phyloP scores from a whole-genome alignment of 2,113 vertebrate genomes.

The Pontoporia blainvillei region DNA sequence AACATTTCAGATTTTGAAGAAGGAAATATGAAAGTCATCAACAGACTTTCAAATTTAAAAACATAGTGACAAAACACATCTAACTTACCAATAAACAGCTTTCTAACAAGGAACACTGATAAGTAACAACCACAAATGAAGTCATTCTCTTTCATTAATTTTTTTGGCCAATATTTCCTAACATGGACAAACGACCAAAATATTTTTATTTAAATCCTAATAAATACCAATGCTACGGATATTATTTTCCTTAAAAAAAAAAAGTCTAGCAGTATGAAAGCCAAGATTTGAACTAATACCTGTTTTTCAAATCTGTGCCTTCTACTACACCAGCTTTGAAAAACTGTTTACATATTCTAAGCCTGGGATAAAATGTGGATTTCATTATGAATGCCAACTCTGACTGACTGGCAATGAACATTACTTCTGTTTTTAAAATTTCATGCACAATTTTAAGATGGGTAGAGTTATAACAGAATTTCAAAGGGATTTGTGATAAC shows the following conservation, averaged over 20 bases:
- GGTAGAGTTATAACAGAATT: background rate
- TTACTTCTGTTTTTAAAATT: background rate
- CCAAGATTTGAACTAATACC: background rate
- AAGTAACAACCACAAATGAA: background rate
- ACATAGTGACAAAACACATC: background rate
- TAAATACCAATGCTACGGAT: background rate
- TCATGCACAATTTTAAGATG: background rate
- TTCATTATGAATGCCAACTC: background rate
- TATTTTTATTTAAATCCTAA: background rate
- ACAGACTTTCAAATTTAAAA: constrained; percentile 23
- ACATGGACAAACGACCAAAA: background rate
- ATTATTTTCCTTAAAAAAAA: background rate
- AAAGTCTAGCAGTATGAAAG: background rate
- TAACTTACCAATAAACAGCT: background rate
- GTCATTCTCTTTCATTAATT: background rate
- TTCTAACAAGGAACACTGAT: background rate
- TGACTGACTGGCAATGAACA: background rate
- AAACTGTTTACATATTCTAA: background rate
- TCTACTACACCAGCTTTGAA: background rate
- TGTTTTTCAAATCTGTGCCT: background rate
- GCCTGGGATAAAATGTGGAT: background rate
- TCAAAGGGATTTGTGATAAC: background rate
- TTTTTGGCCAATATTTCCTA: background rate
- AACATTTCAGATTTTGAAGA: background rate
- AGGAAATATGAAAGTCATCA: background rate